Evolutionary conservation across 2,888 invertebrate species (phyloP).

Genomic region (Fragum fragum): DNA sequence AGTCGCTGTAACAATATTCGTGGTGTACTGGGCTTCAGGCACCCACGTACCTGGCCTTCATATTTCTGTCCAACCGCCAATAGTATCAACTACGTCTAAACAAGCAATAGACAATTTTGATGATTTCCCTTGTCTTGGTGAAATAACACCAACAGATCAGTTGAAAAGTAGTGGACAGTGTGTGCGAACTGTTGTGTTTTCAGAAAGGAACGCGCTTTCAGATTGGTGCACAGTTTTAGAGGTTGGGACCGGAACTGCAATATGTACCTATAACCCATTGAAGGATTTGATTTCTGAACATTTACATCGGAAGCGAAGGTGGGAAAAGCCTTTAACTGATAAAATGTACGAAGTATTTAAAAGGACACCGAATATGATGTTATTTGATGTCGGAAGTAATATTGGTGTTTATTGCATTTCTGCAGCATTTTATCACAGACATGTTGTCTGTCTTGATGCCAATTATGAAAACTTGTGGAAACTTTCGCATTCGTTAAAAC

Average conservation of each 20-base stretch:
- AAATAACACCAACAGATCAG: neutral
- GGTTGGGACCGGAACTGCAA: too few species aligned
- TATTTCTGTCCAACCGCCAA: too few species aligned
- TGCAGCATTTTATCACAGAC: neutral
- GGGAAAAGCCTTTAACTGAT: neutral
- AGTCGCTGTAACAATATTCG: too few species aligned
- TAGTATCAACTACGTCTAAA: too few species aligned
- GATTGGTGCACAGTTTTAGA: neutral
- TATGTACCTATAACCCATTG: neutral
- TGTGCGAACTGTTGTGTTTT: neutral
- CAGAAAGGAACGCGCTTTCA: neutral
- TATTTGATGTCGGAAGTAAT: slow-evolving; percentile 12
- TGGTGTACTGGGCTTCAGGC: too few species aligned
- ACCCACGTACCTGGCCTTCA: too few species aligned
- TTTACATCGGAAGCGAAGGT: neutral
- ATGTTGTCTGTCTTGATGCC: neutral
- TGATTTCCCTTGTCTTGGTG: neutral
- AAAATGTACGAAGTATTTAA: neutral
- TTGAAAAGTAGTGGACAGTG: neutral
- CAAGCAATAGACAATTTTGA: neutral
- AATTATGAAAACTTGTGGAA: slow-evolving; percentile 8
- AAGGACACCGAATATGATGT: neutral
- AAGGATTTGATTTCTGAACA: neutral
- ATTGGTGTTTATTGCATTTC: slow-evolving; percentile 8
- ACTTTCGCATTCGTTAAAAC: neutral